Base-by-base conservation (phyloP, 2,113 vertebrate genomes). In the Xiphophorus maculatus region DNA sequence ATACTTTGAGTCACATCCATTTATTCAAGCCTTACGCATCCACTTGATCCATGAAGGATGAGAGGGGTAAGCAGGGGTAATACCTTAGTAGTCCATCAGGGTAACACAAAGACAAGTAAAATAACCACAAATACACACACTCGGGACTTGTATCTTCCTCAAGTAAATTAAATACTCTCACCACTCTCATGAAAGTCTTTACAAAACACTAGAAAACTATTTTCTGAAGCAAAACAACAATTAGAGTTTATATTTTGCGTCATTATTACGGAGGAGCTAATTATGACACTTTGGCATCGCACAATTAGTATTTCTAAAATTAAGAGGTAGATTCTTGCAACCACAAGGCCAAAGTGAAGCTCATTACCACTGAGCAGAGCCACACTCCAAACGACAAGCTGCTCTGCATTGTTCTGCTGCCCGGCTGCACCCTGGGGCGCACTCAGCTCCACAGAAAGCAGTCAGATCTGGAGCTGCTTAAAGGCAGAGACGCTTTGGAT, bases 321-420 rank as follows among this genome's bases (percentile, higher is more conserved):
- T 73, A 67, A 40, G 66, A 44, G 66, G 40, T 72, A 51, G 40
- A 37, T 69, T 71, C 32, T 65, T 48, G 58, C 15, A 28, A 30
- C 17, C 37, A 63, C 79, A 74, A 81, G 63, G 67, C 67, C 81
- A 80, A 77, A 81, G 40, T 42, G 67, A 88, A 83, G 80, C 76
- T 80, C 67, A 76, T 80, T 83, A 76, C 73, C 76, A 71, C 84
- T 13, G 19, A 78, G 73, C 35, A 1, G 30, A 48, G 44, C 44
- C 44, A 17, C 62, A 60, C 65, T 84, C 35, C 71, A 80, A 85
- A 77, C 63, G 77, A 88, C 84, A 85, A 81, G 76, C 81, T 87
- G 76, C 51, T 85, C 84, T 74, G 69, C 79, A 86, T 84, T 89
- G 82, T 85, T 88, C 75, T 70, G 71, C 68, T 85, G 73, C 42